Evolutionary conservation across 2,797 vertebrate genomes (phyloP).

Genomic region (Ctenopoma multispine): DNA sequence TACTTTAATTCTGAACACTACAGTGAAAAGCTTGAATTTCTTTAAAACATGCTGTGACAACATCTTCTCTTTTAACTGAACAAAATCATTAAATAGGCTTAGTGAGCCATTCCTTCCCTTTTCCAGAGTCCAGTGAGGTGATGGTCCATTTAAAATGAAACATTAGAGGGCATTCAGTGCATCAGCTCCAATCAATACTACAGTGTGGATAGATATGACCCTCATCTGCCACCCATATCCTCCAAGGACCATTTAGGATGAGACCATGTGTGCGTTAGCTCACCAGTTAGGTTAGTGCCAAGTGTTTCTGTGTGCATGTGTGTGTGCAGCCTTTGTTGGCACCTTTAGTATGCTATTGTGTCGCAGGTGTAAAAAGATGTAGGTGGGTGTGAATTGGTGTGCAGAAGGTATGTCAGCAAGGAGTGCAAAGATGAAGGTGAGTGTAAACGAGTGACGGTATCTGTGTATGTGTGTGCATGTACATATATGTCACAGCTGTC

Average conservation of each 20-base stretch:
- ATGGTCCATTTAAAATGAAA: conserved; percentile 67
- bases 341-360: conserved; percentile 46
- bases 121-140: conserved; percentile 32
- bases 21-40: neutral
- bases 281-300: conserved; percentile 23
- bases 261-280: conserved; percentile 20
- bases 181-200: conserved; percentile 70
- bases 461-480: conserved; percentile 16
- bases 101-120: conserved; percentile 26
- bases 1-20: conserved; percentile 5
- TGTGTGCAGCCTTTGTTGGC: conserved; percentile 20
- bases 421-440: conserved; percentile 27
- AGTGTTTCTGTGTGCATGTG: neutral
- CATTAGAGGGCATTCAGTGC: conserved; percentile 56
- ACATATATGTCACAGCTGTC: conserved; percentile 65
- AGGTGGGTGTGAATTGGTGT: conserved; percentile 60
- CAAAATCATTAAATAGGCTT: conserved; percentile 49
- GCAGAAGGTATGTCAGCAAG: conserved; percentile 59
- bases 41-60: neutral
- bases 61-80: conserved; percentile 16
- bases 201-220: conserved; percentile 65
- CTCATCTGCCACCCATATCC: conserved; percentile 55
- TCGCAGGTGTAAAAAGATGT: conserved; percentile 56
- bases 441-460: conserved; percentile 21
- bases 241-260: conserved; percentile 61